A percentile compares a stretch with the other conserved stretches of the same genome.
Conservation (phyloP, 2,113 vertebrate genomes). For the Notothenia rossii region DNA sequence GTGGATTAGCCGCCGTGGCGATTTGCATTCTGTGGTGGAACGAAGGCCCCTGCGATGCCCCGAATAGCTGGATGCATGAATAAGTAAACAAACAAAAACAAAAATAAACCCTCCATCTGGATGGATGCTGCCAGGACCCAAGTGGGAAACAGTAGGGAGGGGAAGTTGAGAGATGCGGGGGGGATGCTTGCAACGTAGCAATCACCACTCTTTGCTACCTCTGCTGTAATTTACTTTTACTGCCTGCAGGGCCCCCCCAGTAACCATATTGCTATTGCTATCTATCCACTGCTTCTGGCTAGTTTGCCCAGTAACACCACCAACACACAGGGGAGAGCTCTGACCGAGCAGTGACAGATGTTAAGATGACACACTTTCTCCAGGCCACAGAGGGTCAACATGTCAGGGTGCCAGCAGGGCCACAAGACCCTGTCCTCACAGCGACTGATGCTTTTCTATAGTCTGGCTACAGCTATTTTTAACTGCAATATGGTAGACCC, state of each 20-base stretch:
- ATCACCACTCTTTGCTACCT: constrained; percentile 56
- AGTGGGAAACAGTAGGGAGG: constrained; percentile 72
- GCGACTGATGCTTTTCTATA: constrained; percentile 9
- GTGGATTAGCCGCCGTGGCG: constrained; percentile 79
- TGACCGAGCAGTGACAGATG: constrained; percentile 74
- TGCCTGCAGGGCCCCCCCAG: constrained; percentile 48
- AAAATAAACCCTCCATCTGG: constrained; percentile 87
- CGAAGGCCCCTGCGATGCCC: constrained; percentile 78
- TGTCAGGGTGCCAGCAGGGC: constrained; percentile 69
- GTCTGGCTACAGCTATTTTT: constrained; percentile 24
- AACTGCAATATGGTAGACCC: constrained; percentile 23
- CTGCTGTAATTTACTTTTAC: constrained; percentile 59
- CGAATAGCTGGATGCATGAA: constrained; percentile 83
- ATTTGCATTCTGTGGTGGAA: constrained; percentile 81
- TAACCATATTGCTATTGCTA: constrained; percentile 68
- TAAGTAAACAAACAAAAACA: constrained; percentile 86
- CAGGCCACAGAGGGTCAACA: constrained; percentile 73
- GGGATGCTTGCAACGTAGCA: constrained; percentile 41
- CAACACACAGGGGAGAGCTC: constrained; percentile 61
- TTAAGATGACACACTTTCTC: constrained; percentile 77
- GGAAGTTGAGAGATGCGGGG: constrained; percentile 52
- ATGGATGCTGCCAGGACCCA: constrained; percentile 79
- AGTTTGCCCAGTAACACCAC: constrained; percentile 73
- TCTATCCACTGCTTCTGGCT: constrained; percentile 61
- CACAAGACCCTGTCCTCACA: constrained; percentile 47